Base-by-base conservation (phyloP, 2,888 invertebrate species). In the Sarcophaga subvicina region DNA sequence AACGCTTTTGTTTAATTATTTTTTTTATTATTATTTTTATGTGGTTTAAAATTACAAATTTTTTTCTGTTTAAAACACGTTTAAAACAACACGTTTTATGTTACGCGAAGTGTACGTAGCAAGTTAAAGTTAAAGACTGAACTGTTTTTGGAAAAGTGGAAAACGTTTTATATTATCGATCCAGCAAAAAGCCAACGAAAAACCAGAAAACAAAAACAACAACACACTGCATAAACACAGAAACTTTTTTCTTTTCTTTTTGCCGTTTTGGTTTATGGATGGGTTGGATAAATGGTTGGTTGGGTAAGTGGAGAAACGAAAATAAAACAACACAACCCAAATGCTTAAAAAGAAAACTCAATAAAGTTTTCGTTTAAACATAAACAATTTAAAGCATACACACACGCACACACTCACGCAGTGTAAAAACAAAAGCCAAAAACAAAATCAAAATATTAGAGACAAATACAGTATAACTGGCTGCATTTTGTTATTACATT, bases 101-200 rank as follows among this genome's bases (percentile, higher is more conserved):
- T 76, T 64, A 25, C 67, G 54, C 66, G 25, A 67, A 59, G 88
- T 88, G 83, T 79, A 88, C 89, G 89, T 85, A 83, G 88, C 88
- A 88, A 88, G 86, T 87, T 89, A 86, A 89, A 92, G 92, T 93
- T 93, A 91, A 91, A 91, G 91, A 93, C 92, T 93, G 92, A 91
- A 93, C 90, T 90, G 90, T 90, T 90, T 90, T 89, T 90, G 91
- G 91, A 92, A 92, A 92, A 92, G 92, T 92, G 92, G 91, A 92
- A 92, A 92, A 91, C 91, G 90, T 93, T 92, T 93, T 93, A 93
- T 93, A 89, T 91, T 93, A 92, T 92, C 91, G 92, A 92, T 92
- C 91, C 92, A 89, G 82, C 78, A 85, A 87, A 83, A 83, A 54
- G 86, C 87, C 88, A 80, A 87, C 84, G 77, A 84, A 80, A 86